Base-by-base conservation (phyloP, 2,888 invertebrate species). In the Orthonychiurus folsomi region DNA sequence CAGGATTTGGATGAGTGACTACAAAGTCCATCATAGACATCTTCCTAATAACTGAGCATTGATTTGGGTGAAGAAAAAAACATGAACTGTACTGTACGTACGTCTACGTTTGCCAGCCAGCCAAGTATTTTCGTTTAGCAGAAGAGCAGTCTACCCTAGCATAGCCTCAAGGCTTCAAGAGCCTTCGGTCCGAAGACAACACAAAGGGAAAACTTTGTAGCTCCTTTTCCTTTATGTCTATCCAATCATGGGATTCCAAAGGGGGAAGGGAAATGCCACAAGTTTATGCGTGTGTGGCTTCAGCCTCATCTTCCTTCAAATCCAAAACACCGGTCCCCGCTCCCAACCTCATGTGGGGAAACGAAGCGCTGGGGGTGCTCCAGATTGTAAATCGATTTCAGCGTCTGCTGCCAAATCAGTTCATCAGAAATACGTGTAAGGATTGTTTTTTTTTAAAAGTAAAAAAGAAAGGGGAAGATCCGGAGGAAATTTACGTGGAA, bases 381-480 rank as follows among this genome's bases (percentile, higher is more conserved):
- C 56, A 56, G 62, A 64, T 64, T 62, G 64, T 64, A 64, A 64
- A 64, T 64, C 64, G 64, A 64, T 64, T 64, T 62, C 56, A 55
- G 50, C 50, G 50, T 61, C 48, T 59, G 64, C 59, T 64, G 64
- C 64, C 64, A 64, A 64, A 56, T 64, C 62, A 64, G 20, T 52
- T 52, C 24, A 52, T 52, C 52, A 52, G 24, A 52, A 52, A 52
- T 37, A 15, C 15, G 37, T 37, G 37, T n/a, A n/a, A n/a, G n/a
- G n/a, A n/a, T n/a, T n/a, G n/a, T 15, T 37, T 37, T 37, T 37
- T 37, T 37, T 37, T 37, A 37, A 37, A 37, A 37, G n/a, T n/a
- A n/a, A 37, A 37, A 37, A 37, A 37, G 37, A 37, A 37, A 37
- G 37, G 15, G 37, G 15, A 37, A 37, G 15, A 9, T 37, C 37